Conservation (phyloP, 2,888 invertebrate genomes). For the Leptopilina myrica region DNA sequence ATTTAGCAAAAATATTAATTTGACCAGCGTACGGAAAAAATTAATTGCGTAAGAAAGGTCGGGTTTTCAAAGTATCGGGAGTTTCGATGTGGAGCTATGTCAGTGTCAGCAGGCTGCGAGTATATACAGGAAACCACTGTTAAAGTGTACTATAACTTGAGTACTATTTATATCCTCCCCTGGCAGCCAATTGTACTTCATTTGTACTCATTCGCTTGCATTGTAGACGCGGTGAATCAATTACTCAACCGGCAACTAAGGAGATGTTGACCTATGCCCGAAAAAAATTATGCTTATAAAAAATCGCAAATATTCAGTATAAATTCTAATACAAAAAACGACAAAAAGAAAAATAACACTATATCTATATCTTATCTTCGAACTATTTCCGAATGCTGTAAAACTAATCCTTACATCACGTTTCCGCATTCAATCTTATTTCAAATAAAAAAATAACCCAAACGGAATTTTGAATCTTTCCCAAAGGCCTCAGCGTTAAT, state of each 20-base stretch:
- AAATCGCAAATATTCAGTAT: background rate
- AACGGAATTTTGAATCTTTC: background rate
- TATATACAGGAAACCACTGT: constrained; percentile 26
- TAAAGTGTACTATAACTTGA: constrained; percentile 46
- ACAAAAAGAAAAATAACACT: background rate
- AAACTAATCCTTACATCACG: background rate
- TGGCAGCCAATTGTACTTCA: constrained; percentile 57
- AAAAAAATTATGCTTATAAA: background rate
- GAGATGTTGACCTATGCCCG: constrained; percentile 16
- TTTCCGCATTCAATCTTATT: background rate
- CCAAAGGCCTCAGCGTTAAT: too few relatives aligned
- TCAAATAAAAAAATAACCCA: background rate
- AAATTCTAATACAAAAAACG: background rate
- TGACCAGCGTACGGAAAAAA: background rate
- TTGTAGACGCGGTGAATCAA: constrained; percentile 47
- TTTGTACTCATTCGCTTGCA: constrained; percentile 53
- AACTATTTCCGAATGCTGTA: constrained; percentile 2
- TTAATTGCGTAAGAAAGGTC: constrained; percentile 8
- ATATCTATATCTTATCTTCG: background rate
- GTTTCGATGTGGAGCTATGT: constrained; percentile 36
- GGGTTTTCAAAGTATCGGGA: background rate
- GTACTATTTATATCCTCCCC: constrained; percentile 57
- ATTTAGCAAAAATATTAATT: background rate
- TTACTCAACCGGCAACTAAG: constrained; percentile 29
- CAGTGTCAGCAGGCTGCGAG: constrained; percentile 26